A percentile compares a stretch with the other conserved stretches of the same genome.
These are phyloP conservation scores for Leptinotarsa undecemlineata DNA, from an alignment of 1,140 invertebrate genomes.

Conservation along the genomic window DNA sequence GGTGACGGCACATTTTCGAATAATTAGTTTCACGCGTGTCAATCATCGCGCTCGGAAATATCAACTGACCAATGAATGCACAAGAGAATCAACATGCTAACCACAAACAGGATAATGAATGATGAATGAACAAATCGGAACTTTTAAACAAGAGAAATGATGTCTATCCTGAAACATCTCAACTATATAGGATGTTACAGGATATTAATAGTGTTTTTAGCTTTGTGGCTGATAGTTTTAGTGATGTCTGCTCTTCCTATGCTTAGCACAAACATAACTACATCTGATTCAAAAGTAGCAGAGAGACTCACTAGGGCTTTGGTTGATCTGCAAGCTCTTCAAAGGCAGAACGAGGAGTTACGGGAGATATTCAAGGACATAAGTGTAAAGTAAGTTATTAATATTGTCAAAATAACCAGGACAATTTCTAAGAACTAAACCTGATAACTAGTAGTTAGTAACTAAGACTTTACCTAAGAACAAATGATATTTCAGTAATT, in stretches of 20 bases:
- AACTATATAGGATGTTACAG: constrained; percentile 51
- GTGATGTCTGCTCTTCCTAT: constrained; percentile 51
- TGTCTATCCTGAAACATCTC: constrained; percentile 36
- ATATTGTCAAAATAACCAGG: too few relatives aligned
- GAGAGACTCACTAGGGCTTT: constrained; percentile 50
- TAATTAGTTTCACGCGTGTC: not conserved
- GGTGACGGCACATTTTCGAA: not conserved
- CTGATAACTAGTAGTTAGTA: too few relatives aligned
- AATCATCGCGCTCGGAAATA: not conserved
- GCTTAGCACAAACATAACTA: constrained; percentile 45
- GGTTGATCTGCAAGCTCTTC: constrained; percentile 49
- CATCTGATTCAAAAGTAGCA: constrained; percentile 44
- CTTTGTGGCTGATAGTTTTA: constrained; percentile 51
- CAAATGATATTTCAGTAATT: constrained; percentile 39
- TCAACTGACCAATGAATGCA: not conserved
- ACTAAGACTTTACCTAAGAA: too few relatives aligned
- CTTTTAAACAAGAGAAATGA: constrained; percentile 12
- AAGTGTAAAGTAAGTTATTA: constrained; percentile 46
- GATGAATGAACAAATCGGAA: not conserved
- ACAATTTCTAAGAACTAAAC: too few relatives aligned
- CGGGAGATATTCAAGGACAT: constrained; percentile 53
- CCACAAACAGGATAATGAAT: not conserved
- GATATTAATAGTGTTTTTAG: constrained; percentile 50
- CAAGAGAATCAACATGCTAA: not conserved
- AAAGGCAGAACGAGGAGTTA: constrained; percentile 52